These are phyloP conservation scores for Cyclina sinensis DNA, from an alignment of 1,140 invertebrate species.

Conservation along the genomic window DNA sequence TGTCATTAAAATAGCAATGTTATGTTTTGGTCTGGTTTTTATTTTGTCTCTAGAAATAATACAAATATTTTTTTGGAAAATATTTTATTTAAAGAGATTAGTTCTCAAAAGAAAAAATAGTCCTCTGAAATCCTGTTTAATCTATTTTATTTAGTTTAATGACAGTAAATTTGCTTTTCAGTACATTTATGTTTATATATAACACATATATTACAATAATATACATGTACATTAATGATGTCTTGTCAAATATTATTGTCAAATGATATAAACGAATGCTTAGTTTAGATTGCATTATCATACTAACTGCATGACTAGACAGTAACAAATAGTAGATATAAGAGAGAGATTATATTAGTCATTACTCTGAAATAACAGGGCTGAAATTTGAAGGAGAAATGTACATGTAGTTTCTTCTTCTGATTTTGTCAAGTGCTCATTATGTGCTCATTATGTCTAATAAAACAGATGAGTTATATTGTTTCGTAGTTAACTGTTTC, in stretches of 20 bases:
- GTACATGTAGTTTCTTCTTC: not conserved
- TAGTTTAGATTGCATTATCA: constrained; percentile 14
- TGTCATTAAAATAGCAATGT: not conserved
- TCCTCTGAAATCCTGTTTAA: no score
- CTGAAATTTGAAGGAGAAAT: not conserved
- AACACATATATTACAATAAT: not conserved
- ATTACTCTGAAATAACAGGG: not conserved
- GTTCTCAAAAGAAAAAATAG: no score
- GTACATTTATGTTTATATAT: not conserved
- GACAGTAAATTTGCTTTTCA: no score
- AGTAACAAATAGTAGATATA: not conserved
- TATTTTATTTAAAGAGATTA: no score
- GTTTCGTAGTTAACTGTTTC: no score
- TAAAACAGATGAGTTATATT: not conserved
- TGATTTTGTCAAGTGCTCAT: constrained; percentile 8
- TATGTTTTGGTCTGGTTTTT: not conserved
- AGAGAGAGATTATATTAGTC: not conserved
- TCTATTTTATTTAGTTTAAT: no score
- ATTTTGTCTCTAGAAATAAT: not conserved
- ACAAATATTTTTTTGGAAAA: no score
- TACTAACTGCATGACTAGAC: constrained; percentile 40
- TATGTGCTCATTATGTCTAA: constrained; percentile 8
- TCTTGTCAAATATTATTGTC: not conserved
- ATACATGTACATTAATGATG: constrained; percentile 39
- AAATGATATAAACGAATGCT: constrained; percentile 17